Evolutionary conservation across 2,888 invertebrate genomes (phyloP), one percentile per base, ranked within the genome.

Genomic region (Drosophila seclusa): DNA sequence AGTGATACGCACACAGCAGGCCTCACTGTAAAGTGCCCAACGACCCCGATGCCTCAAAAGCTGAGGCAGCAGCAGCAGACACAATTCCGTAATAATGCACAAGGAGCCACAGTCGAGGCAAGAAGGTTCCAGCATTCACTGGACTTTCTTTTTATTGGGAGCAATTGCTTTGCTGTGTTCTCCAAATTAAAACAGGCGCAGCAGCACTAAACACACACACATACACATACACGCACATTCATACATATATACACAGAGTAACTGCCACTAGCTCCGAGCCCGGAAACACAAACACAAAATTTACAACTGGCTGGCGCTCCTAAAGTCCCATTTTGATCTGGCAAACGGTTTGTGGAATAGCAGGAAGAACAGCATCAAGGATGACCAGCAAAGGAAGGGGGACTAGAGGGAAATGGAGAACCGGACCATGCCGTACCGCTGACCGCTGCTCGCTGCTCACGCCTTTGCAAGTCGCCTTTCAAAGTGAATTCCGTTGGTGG

Each of bases 141-240:
- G 67, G 50, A 57, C 32, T 59, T 64, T 58, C 21, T 54, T n/a
- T 27, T 72, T 58, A 58, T 67, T 68, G 57, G 55, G 73, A 84
- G 77, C 78, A 80, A 80, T 83, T 88, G 78, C 76, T 76, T 58
- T 55, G 52, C 76, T 68, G 76, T 82, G 80, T 76, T 86, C 60
- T 78, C 76, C 68, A 89, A 84, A 86, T 84, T 86, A 84, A 88
- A 88, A 86, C 76, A 80, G 83, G 69, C 75, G 66, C 64, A 67
- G 59, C 52, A 45, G 16, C 45, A 24, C 38, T 27, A 27, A 50
- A 40, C n/a, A 64, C 49, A 45, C 38, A 67, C 48, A 54, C 11
- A 49, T 34, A 42, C 29, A 70, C 10, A 59, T 5, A 36, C 8
- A 18, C 18, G 8, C 38, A 38, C 38, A 38, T 4, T 2, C 38